These are phyloP conservation scores for Aethina tumida DNA, from an alignment of 1,140 invertebrate species.

Conservation along the genomic window DNA sequence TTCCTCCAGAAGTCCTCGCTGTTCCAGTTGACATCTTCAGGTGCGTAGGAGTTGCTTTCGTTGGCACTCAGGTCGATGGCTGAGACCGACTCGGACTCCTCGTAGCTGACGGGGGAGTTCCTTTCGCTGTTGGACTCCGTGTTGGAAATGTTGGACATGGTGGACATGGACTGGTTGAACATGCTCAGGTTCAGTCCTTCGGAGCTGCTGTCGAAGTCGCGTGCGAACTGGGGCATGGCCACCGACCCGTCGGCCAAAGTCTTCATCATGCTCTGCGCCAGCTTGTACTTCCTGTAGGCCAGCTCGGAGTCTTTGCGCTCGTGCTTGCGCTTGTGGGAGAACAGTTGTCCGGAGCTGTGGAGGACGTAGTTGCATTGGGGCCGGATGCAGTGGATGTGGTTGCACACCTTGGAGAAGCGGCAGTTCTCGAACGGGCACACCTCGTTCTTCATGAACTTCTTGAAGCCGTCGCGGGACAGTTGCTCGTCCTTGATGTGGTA, in stretches of 20 bases:
- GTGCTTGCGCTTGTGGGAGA: constrained; percentile 95
- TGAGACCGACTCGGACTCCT: constrained; percentile 26
- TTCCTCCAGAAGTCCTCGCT: constrained; percentile 50
- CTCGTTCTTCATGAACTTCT: constrained; percentile 98
- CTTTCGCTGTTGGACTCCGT: constrained; percentile 33
- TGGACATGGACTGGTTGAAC: constrained; percentile 23
- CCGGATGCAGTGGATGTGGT: constrained; percentile 97
- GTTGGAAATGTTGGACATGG: constrained; percentile 29
- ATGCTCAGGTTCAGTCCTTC: constrained; percentile 27
- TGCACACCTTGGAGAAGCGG: constrained; percentile 87
- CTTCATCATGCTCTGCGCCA: constrained; percentile 37
- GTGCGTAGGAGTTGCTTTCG: constrained; percentile 25
- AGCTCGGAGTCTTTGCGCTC: constrained; percentile 84
- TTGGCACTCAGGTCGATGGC: constrained; percentile 35
- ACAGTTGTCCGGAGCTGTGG: constrained; percentile 93
- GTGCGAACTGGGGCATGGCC: constrained; percentile 16
- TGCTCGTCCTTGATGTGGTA: constrained; percentile 98
- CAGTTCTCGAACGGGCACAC: constrained; percentile 84
- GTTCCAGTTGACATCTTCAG: constrained; percentile 24
- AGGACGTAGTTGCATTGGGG: constrained; percentile 91
- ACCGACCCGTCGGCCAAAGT: constrained; percentile 29
- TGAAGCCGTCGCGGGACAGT: constrained; percentile 90
- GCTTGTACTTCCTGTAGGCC: constrained; percentile 69
- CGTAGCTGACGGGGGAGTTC: constrained; percentile 33
- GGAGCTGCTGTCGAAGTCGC: constrained; percentile 28